phyloP scores from a whole-genome alignment of 2,888 invertebrate genomes.

The Cheiracanthium punctorium region DNA sequence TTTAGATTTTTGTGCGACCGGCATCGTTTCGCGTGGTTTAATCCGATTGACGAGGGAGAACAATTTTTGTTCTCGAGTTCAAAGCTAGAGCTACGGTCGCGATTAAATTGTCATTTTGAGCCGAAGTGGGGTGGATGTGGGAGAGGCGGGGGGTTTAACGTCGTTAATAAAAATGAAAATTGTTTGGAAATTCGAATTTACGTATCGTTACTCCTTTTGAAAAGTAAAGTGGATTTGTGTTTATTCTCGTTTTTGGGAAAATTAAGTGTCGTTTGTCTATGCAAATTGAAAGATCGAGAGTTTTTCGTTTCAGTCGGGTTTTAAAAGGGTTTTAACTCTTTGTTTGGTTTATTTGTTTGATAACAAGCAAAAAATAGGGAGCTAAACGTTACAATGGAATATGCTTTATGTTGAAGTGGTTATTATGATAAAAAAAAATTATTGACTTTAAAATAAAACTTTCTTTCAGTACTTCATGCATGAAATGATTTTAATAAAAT shows the following conservation, averaged over 20 bases:
- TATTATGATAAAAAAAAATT: not conserved
- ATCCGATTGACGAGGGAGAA: slow-evolving; percentile 19
- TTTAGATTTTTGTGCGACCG: slow-evolving; percentile 47
- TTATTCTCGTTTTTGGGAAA: slow-evolving; percentile 52
- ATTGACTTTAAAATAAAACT: not conserved
- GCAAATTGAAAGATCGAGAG: slow-evolving; percentile 65
- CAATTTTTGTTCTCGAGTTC: slow-evolving; percentile 25
- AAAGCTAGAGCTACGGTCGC: slow-evolving; percentile 42
- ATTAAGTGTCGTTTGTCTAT: slow-evolving; percentile 64
- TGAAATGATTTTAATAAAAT: not conserved
- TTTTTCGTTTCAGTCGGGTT: slow-evolving; percentile 59
- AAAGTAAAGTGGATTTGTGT: slow-evolving; percentile 58
- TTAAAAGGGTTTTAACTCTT: slow-evolving; percentile 44
- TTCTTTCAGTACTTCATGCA: not conserved
- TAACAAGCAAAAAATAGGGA: not conserved
- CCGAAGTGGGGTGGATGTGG: slow-evolving; percentile 9
- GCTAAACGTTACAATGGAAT: not conserved
- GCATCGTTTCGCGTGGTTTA: slow-evolving; percentile 61
- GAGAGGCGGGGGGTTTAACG: not conserved
- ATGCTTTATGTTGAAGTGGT: not conserved
- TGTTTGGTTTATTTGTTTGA: slow-evolving; percentile 13
- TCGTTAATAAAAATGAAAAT: slow-evolving; percentile 59
- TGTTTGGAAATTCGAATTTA: slow-evolving; percentile 49
- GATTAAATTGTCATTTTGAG: slow-evolving; percentile 65
- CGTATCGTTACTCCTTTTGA: slow-evolving; percentile 60